Base-by-base conservation (phyloP, 1,140 invertebrate species). In the Drosophila lowei region DNA sequence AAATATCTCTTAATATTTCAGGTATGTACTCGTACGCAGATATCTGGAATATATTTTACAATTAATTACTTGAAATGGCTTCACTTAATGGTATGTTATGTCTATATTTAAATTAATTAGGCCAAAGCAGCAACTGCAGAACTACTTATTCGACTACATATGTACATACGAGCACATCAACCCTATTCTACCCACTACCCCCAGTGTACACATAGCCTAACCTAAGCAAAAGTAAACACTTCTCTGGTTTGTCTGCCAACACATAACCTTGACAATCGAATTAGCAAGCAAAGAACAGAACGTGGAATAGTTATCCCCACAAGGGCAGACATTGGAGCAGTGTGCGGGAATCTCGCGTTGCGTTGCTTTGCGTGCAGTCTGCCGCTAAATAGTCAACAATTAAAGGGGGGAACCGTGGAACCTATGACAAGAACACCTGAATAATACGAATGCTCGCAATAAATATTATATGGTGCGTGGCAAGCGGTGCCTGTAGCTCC, bases 351-450 rank as follows among this genome's bases (percentile, higher is more conserved):
- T 25, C 46, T 88, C 77, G 83, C 23, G 23, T 25, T 79, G 83
- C 84, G 83, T 88, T 79, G 83, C 23, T 4, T 25, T 79, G 83
- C 84, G 83, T 88, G 83, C 47, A 57, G 78, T 53, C 50, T 43
- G 75, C 61, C 59, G 65, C 75, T 88, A 83, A 88, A 88, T 88
- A 83, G 77, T 78, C 74, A 89, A 88, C 83, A 88, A 88, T 88
- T 88, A 88, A 38, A 38, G 34, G 34, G 30, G 34, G 72, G 59
- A 79, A 64, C 72, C 72, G 72, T 60, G 83, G 55, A 89, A 60
- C 84, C 84, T 88, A 89, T 83, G 83, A 88, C 83, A 88, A 88
- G 74, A 88, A 79, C 84, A 86, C 83, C 83, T 78, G 64, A 64
- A 62, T 64, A 81, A 88, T 74, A 49, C n/a, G 58, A 64, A 30